Evolutionary conservation across 2,888 invertebrate genomes (phyloP), one percentile per base, ranked within the genome.

Genomic region (Nycteola revayana): DNA sequence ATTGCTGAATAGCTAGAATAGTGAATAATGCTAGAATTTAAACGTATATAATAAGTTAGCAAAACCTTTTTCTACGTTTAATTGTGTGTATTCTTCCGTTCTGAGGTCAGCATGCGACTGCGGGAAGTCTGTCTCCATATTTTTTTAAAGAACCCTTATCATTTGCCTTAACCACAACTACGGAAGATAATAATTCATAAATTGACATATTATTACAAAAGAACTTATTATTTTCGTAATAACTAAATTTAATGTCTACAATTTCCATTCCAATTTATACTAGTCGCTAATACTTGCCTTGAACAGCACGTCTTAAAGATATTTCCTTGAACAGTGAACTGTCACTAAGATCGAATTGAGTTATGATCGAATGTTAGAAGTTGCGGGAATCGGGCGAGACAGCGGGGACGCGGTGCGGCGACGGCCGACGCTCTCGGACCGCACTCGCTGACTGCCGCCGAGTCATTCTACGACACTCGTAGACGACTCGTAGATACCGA

Each of bases 361-460:
- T 50, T 42, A 45, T 54, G 41, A 49, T 52, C 40, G 21, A 21
- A 21, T 32, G 44, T 41, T 41, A 45, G 53, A 59, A 64, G 60
- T 61, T 63, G 50, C 58, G 58, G 60, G 60, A 60, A 61, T 55
- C 43, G 44, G 59, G 57, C 54, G 61, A 39, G 45, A 42, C 42
- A 47, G 47, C 60, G 61, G 41, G 45, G 40, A 42, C 46, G 47
- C 60, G 65, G 63, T 62, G 66, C 63, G 66, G 64, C 61, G 61
- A 73, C 84, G 79, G 75, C 78, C 82, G 77, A 45, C 75, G 66
- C 59, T 60, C 60, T 59, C 75, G 75, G 66, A 69, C 75, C 82
- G 78, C 83, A 74, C 68, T 67, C 70, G 63, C 64, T 64, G 66
- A 83, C 83, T 82, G 76, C 49, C 62, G 49, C 21, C 7, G 9